phyloP scores from a whole-genome alignment of 2,797 vertebrate species.

The Australoheros facetus region DNA sequence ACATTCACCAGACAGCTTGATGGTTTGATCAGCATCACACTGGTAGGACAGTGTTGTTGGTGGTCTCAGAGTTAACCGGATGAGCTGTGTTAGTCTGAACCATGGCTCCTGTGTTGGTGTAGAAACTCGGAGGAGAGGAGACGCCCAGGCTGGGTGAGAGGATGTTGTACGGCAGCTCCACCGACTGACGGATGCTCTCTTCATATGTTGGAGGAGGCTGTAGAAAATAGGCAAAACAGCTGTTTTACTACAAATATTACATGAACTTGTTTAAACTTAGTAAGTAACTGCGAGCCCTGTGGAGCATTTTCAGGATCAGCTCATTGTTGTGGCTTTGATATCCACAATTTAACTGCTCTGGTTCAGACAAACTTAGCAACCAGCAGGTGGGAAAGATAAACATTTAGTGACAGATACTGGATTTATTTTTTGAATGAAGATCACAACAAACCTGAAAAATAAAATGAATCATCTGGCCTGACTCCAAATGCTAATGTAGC shows the following conservation, averaged over 20 bases:
- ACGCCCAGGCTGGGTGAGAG: slow-evolving; percentile 39
- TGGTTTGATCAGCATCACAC: slow-evolving; percentile 44
- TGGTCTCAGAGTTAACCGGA: slow-evolving; percentile 16
- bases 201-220: slow-evolving; percentile 88
- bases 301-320: background rate
- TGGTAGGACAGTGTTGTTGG: slow-evolving; percentile 13
- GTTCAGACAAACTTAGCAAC: background rate
- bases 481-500: background rate
- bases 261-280: background rate
- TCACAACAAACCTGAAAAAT: background rate
- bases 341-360: background rate
- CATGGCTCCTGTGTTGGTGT: slow-evolving; percentile 34
- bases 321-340: no score
- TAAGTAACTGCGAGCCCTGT: background rate
- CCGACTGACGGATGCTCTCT: slow-evolving; percentile 82
- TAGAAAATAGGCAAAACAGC: slow-evolving; percentile 19
- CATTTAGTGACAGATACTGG: background rate
- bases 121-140: slow-evolving; percentile 44
- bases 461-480: background rate
- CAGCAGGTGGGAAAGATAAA: background rate
- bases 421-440: no score
- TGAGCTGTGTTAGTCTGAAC: slow-evolving; percentile 43
- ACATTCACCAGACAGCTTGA: background rate
- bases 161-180: slow-evolving; percentile 69
- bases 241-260: background rate